Base-by-base conservation (phyloP, 2,888 invertebrate genomes). In the Ctenicera cuprea region DNA sequence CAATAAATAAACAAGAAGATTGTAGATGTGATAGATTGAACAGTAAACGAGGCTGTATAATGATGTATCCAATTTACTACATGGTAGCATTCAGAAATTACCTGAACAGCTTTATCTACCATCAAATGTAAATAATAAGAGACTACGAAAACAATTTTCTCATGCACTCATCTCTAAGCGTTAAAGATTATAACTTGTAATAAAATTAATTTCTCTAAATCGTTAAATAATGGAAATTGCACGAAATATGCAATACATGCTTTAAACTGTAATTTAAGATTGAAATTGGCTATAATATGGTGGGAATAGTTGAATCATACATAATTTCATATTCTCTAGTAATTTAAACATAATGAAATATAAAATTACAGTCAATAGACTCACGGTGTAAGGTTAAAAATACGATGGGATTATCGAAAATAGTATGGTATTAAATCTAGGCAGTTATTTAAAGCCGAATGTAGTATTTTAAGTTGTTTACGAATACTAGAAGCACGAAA, bases 11-110 rank as follows among this genome's bases (percentile, higher is more conserved):
- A 52, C 52, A 37, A 30, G 16, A 30, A 57, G 16, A 57, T 57
- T 30, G 16, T 18, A 57, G 30, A 57, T 57, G 57, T 33, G 59
- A 16, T 59, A 18, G 59, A 38, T 59, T 41, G 14, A 59, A 37
- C 59, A 38, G 37, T 30, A 20, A 38, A 38, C 18, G 18, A 37
- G 18, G 18, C 12, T 14, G 37, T 41, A 16, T 59, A 59, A 59
- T 20, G 59, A 59, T 20, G 18, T 14, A 59, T 20, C 59, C 38
- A 38, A 59, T 59, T 54, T 54, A 5, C 30, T 54, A 30, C 30
- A 30, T 54, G n/a, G 54, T 54, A 54, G 54, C 54, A 54, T 14
- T 12, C 7, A 30, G 54, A 54, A 54, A 50, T 50, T 50, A 50
- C 43, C 14, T 3, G 4, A 43, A 16, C 50, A 26, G 12, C 26